Conservation (phyloP, 64 coral and sea anemone species). For the Actinia tenebrosa region DNA sequence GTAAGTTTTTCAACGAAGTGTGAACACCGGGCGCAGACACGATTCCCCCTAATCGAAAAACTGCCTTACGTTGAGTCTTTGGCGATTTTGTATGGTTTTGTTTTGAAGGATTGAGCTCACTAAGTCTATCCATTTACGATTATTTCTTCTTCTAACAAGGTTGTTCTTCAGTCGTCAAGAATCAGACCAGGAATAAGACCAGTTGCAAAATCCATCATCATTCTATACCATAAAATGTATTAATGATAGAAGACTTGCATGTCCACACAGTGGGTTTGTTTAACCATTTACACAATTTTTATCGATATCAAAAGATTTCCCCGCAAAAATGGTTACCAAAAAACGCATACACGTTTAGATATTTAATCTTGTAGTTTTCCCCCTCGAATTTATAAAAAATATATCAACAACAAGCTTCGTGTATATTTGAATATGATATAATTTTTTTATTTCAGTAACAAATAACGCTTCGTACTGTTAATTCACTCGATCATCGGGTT, state of each 20-base stretch:
- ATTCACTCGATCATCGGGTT: not conserved
- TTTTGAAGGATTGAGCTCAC: not conserved
- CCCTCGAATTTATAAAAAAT: not conserved
- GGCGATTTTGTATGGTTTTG: not conserved
- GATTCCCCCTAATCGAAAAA: not conserved
- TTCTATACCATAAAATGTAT: not conserved
- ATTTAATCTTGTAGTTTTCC: not conserved
- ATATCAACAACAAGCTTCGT: not conserved
- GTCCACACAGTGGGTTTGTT: not conserved
- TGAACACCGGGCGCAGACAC: not conserved
- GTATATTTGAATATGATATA: not conserved
- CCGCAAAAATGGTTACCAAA: not conserved
- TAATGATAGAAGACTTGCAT: not conserved
- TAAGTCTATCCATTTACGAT: not conserved
- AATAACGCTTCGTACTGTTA: not conserved
- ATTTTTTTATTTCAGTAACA: not conserved
- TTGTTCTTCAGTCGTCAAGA: not conserved
- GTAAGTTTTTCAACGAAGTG: not conserved
- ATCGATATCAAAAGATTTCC: not conserved
- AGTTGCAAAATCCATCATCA: not conserved
- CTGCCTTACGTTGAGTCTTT: not conserved
- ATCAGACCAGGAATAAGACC: not conserved
- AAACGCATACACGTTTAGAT: not conserved
- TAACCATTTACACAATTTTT: not conserved
- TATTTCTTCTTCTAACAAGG: not conserved